A percentile compares a stretch with the other conserved stretches of the same genome.
These are phyloP conservation scores for Acanthurus leucopareius DNA, from an alignment of 2,797 vertebrate species.

Conservation along the genomic window DNA sequence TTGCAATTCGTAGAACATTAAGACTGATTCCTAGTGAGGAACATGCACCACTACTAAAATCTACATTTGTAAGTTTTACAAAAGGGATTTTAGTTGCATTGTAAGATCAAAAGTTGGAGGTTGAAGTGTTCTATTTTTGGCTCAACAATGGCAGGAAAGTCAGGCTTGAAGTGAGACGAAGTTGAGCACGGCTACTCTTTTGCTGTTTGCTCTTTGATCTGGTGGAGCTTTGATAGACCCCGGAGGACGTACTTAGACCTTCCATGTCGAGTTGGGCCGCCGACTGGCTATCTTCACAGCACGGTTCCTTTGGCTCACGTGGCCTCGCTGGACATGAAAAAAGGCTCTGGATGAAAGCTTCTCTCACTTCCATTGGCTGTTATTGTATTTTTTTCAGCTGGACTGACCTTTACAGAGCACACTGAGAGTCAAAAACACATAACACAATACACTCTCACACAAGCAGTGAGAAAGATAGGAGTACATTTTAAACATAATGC, in stretches of 20 bases:
- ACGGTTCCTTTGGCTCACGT: conserved; percentile 16
- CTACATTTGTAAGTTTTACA: neutral
- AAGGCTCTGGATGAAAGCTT: conserved; percentile 25
- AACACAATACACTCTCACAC: neutral
- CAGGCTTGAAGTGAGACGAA: conserved; percentile 36
- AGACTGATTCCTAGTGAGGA: neutral
- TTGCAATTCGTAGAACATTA: neutral
- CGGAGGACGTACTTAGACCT: conserved; percentile 26
- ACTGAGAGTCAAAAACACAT: conserved; percentile 7
- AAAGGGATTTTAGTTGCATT: neutral
- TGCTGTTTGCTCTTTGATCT: conserved; percentile 69
- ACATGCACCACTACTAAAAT: neutral
- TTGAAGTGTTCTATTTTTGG: conserved; percentile 39
- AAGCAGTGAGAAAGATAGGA: neutral
- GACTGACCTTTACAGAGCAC: conserved; percentile 2
- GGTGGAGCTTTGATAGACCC: conserved; percentile 45
- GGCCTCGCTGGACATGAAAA: conserved; percentile 39
- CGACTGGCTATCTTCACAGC: conserved; percentile 24
- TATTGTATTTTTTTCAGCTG: neutral
- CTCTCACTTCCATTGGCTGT: neutral
- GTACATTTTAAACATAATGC: neutral
- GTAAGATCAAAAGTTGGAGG: conserved; percentile 25
- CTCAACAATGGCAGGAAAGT: conserved; percentile 43
- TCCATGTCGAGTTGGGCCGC: conserved; percentile 23
- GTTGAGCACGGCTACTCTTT: conserved; percentile 42